Evolutionary conservation across 1,140 invertebrate genomes (phyloP).

Genomic region (Euwallacea fornicatus): DNA sequence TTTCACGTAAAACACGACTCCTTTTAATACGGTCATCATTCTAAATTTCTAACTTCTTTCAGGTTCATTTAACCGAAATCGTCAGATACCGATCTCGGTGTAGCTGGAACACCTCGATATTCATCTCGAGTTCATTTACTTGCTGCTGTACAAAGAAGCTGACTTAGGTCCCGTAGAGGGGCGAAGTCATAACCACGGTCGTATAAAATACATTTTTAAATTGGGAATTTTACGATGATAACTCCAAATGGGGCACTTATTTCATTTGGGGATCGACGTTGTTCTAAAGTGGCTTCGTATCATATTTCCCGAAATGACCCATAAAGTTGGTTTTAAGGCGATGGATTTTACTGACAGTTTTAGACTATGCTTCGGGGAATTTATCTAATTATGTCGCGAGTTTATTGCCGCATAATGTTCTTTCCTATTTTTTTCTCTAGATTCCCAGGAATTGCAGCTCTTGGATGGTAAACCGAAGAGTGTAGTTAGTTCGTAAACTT

Average conservation of each 20-base stretch:
- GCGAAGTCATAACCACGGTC: constrained; percentile 20
- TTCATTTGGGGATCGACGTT: constrained; percentile 26
- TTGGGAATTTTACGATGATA: constrained; percentile 35
- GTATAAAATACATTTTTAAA: constrained; percentile 39
- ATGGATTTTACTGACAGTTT: constrained; percentile 5
- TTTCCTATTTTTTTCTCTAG: too few species aligned
- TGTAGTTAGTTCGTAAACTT: constrained; percentile 4
- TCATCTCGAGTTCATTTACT: constrained; percentile 11
- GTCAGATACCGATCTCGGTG: too few species aligned
- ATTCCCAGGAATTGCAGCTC: too few species aligned
- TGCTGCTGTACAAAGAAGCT: constrained; percentile 21
- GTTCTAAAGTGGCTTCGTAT: constrained; percentile 18
- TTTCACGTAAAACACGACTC: too few species aligned
- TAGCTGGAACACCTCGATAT: constrained; percentile 1
- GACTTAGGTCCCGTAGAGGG: constrained; percentile 4
- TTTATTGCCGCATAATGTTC: too few species aligned
- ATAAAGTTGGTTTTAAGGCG: constrained; percentile 26
- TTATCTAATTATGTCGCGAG: too few species aligned
- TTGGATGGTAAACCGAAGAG: too few species aligned
- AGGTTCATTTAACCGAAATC: too few species aligned
- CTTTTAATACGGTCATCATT: too few species aligned
- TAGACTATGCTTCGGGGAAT: too few species aligned
- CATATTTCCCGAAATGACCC: constrained; percentile 20
- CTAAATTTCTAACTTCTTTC: too few species aligned
- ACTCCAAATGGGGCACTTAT: constrained; percentile 32